These are phyloP conservation scores for Xenopus borealis DNA, from an alignment of 2,113 vertebrate species.

Conservation along the genomic window DNA sequence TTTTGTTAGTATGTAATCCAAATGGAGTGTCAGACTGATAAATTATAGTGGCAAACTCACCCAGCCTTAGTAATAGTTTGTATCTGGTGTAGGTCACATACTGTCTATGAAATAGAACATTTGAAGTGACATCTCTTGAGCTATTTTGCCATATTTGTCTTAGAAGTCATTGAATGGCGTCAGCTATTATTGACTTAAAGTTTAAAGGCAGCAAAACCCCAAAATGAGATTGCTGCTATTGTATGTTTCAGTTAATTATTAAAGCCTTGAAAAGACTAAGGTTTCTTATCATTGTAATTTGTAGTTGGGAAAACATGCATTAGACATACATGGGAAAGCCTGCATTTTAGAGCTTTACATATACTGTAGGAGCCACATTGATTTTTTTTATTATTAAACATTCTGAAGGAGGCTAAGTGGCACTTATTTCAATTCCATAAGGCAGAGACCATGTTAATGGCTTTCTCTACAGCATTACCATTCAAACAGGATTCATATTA, in stretches of 20 bases:
- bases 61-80: slow-evolving; percentile 11
- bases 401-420: too few species aligned
- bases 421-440: too few species aligned
- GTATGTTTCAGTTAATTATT: neutral
- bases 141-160: neutral
- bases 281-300: too few species aligned
- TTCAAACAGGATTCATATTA: too few species aligned
- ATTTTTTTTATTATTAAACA: too few species aligned
- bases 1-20: slow-evolving; percentile 6
- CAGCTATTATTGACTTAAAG: slow-evolving; percentile 33
- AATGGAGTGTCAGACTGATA: slow-evolving; percentile 6
- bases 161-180: neutral
- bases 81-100: slow-evolving; percentile 9
- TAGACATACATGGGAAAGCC: too few species aligned
- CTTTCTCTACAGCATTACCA: too few species aligned
- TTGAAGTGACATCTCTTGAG: slow-evolving; percentile 19
- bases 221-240: slow-evolving; percentile 4
- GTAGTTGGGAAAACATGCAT: too few species aligned
- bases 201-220: slow-evolving; percentile 1
- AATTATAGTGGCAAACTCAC: slow-evolving; percentile 17
- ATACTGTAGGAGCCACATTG: too few species aligned
- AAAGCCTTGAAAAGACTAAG: neutral
- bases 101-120: slow-evolving; percentile 12
- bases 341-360: too few species aligned
- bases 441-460: too few species aligned